Base-by-base conservation (phyloP, 2,113 vertebrate genomes). In the Ophthalmolycus amberensis region DNA sequence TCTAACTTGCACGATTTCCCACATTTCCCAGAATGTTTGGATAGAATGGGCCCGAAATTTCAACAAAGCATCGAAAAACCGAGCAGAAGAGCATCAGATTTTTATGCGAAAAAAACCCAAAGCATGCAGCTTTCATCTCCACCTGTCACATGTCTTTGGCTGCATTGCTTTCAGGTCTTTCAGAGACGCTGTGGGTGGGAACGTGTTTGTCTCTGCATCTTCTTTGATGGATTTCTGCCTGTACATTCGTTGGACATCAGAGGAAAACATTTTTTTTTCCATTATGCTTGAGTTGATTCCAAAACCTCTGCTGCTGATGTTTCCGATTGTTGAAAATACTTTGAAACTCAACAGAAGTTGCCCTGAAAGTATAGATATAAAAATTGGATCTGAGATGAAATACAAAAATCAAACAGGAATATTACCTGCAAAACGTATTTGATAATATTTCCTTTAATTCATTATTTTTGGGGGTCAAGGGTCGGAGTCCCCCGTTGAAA, bases 211-310 rank as follows among this genome's bases (percentile, higher is more conserved):
- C n/a, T 75, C 38, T 32, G 34, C 22, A 1, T 74, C 64, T 22
- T 59, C 50, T 75, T 74, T 67, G 73, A 85, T 60, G 52, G 60
- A 85, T 80, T 65, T 22, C 25, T 71, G 60, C 37, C 67, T 34
- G 9, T 37, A 6, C 48, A 59, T 70, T 65, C 46, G 27, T 69
- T 74, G 65, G 69, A 74, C 75, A 75, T 75, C 25, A 78, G 40
- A 77, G 68, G 32, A 74, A 46, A 59, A 76, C 34, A 32, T n/a
- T 6, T 34, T 18, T 48, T 25, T 34, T 14, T 15, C 6, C 46
- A 75, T 74, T 67, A 5, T 25, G 22, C 32, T 46, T 27, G 6
- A 2, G 6, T 0, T 52, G 40, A 44, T 70, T 75, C 18, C 14
- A 70, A 82, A 82, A 48, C 32, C n/a, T 54, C 10, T 20, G 15